phyloP scores from a whole-genome alignment of 23 tunicate species.

The Corella eumyota region DNA sequence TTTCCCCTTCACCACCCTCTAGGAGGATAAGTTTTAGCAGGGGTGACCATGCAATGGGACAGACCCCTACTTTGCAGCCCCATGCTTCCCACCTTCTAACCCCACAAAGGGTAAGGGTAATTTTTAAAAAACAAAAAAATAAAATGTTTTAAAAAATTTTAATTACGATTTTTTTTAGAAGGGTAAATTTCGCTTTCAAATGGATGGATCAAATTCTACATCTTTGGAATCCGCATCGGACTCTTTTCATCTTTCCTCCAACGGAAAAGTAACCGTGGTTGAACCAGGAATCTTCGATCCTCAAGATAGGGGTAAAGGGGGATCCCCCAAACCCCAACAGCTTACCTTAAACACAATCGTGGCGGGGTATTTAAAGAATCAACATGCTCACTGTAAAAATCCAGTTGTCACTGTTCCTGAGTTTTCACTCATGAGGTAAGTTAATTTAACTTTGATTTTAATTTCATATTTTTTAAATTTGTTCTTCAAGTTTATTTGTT shows the following conservation, averaged over 20 bases:
- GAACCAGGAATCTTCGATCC: constrained; percentile 18
- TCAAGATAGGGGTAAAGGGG: not conserved
- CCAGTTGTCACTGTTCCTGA: constrained; percentile 92
- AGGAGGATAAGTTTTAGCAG: constrained; percentile 46
- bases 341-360: constrained; percentile 65
- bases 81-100: constrained; percentile 27
- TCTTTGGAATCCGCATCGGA: not conserved
- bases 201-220: not conserved
- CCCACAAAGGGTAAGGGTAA: constrained; percentile 25
- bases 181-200: not conserved
- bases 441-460: not conserved
- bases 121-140: not conserved
- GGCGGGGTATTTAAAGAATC: constrained; percentile 47
- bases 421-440: constrained; percentile 61
- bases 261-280: constrained; percentile 41
- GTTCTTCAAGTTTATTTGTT: too few species aligned
- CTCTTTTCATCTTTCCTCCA: constrained; percentile 14
- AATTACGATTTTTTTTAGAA: not conserved
- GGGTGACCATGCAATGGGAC: constrained; percentile 49
- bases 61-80: constrained; percentile 33
- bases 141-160: not conserved
- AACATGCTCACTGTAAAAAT: constrained; percentile 72
- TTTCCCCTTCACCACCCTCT: constrained; percentile 7
- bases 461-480: not conserved
- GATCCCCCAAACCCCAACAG: too few species aligned